phyloP scores from a whole-genome alignment of 2,113 vertebrate species.

The Malurus melanocephalus region DNA sequence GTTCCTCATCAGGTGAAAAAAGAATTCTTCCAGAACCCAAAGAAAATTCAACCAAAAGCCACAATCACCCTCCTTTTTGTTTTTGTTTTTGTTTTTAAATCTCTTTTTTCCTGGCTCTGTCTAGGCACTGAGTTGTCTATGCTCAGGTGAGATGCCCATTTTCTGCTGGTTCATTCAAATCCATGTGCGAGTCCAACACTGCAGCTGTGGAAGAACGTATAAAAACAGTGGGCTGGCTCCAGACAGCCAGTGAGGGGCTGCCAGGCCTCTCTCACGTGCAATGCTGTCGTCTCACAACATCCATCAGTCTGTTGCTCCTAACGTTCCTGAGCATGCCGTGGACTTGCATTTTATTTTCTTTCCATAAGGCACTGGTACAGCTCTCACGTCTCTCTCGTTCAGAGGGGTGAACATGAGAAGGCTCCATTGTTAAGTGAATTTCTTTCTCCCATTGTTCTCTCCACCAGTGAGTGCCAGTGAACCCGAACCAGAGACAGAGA shows the following conservation, averaged over 20 bases:
- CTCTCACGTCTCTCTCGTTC: neutral
- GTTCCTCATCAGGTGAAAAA: slow-evolving; percentile 52
- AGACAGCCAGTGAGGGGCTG: neutral
- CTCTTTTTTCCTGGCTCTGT: neutral
- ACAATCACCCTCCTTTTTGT: neutral
- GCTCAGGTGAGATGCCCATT: neutral
- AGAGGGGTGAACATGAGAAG: neutral
- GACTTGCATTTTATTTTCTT: slow-evolving; percentile 18
- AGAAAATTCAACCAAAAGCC: slow-evolving; percentile 24
- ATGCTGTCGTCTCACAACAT: neutral
- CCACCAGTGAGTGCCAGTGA: slow-evolving; percentile 74
- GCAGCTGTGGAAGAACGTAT: slow-evolving; percentile 30
- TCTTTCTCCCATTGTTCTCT: slow-evolving; percentile 68
- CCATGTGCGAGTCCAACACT: neutral
- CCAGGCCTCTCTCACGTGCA: neutral
- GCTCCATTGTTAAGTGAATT: slow-evolving; percentile 34
- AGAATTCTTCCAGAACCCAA: slow-evolving; percentile 42
- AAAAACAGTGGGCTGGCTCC: neutral
- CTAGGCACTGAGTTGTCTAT: slow-evolving; percentile 8
- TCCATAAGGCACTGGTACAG: neutral
- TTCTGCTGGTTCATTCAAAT: neutral
- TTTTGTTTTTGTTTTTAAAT: neutral
- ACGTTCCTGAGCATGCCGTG: neutral
- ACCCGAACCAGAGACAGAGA: slow-evolving; percentile 64
- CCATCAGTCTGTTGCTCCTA: neutral